Evolutionary conservation across 2,797 vertebrate genomes (phyloP), one percentile per base, ranked within the genome.

Genomic region (Xenopus petersii): DNA sequence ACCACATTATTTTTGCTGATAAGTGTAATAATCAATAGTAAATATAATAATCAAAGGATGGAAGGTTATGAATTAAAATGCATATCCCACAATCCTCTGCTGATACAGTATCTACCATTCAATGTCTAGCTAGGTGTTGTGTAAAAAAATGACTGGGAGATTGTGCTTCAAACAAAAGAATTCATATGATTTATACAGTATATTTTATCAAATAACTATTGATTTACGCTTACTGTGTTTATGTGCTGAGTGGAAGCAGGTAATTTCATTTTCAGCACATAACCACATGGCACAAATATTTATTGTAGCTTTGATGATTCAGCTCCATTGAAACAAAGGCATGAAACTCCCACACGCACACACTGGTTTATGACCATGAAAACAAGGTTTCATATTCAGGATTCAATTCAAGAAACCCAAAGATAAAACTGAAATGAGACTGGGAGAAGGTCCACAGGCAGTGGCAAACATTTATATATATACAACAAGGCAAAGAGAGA

Each of bases 301-400:
- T 60, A 56, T 12, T 26, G 10, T 26, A 60, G 58, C 49, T 9
- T 24, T 48, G 75, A 77, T 72, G 70, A 77, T 72, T 72, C 70
- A 77, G 64, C 64, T 60, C 36, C 65, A 60, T 70, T 76, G 33
- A 71, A 66, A 76, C 54, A 71, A 56, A 65, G 65, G 24, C 42
- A 13, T 10, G 42, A 65, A 17, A 65, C 68, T 63, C 73, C 66
- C 60, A 67, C 73, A 26, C 73, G 60, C 16, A 1, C 21, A 21
- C 60, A 47, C 55, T 10, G 60, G 68, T 55, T 49, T 49, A 70
- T 70, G 46, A 70, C 56, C 54, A 70, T 70, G 62, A 62, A 75
- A 71, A 77, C 65, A 9, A 42, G 13, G 46, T 54, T 75, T 58
- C 12, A 26, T 24, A 26, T 26, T 8, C 17, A 26, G 58, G 1